These are phyloP conservation scores for Hylyphantes graminicola DNA, from an alignment of 1,140 invertebrate genomes.

Conservation along the genomic window DNA sequence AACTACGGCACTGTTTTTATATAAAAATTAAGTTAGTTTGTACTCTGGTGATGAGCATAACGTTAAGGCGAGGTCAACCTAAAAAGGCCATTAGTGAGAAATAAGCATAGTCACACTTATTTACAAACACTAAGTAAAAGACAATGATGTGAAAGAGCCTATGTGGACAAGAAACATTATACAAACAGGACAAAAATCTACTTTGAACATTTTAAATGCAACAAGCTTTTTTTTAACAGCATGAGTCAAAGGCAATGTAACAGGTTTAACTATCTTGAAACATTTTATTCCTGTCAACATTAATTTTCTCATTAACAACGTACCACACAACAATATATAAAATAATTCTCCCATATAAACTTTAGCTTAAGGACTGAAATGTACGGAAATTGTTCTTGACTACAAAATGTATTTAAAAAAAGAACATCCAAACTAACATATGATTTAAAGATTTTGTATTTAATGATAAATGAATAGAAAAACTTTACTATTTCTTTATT, in stretches of 20 bases:
- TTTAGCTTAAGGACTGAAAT: constrained; percentile 39
- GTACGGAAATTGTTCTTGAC: constrained; percentile 37
- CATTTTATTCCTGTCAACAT: constrained; percentile 8
- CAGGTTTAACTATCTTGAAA: constrained; percentile 33
- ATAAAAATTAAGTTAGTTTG: constrained; percentile 12
- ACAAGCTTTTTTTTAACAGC: constrained; percentile 41
- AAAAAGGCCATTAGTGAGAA: constrained; percentile 9
- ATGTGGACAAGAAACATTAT: constrained; percentile 2
- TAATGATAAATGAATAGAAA: background rate
- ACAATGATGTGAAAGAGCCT: background rate
- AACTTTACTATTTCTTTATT: background rate
- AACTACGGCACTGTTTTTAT: background rate
- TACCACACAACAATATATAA: constrained; percentile 53
- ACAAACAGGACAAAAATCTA: constrained; percentile 41
- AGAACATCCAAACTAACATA: constrained; percentile 18
- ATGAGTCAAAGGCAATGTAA: constrained; percentile 22
- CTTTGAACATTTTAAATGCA: constrained; percentile 51
- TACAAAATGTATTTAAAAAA: constrained; percentile 32
- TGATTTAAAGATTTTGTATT: background rate
- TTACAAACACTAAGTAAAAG: background rate
- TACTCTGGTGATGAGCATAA: constrained; percentile 17
- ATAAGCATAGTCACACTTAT: background rate
- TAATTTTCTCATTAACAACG: constrained; percentile 35
- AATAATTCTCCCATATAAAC: constrained; percentile 51
- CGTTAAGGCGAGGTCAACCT: background rate